phyloP scores from a whole-genome alignment of 2,113 vertebrate species.

The Bujurquina vittata region DNA sequence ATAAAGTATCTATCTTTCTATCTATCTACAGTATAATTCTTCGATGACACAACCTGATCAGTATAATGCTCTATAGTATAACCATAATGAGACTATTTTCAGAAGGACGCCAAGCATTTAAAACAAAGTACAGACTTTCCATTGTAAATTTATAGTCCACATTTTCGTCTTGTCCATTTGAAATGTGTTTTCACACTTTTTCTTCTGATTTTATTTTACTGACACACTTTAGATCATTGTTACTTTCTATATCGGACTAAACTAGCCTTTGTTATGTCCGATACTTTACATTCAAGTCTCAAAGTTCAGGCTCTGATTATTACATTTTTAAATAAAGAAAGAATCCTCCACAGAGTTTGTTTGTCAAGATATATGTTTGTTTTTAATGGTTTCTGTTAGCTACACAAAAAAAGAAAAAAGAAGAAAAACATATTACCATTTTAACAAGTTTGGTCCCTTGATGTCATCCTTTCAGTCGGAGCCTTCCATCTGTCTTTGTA shows the following conservation, averaged over 20 bases:
- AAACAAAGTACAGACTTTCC: neutral
- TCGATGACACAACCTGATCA: constrained; percentile 16
- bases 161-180: neutral
- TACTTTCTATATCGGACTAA: neutral
- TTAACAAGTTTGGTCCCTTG: neutral
- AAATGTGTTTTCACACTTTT: neutral
- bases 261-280: neutral
- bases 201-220: neutral
- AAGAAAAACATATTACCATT: neutral
- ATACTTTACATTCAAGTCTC: neutral
- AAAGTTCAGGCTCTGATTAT: neutral
- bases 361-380: neutral
- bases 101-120: neutral
- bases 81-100: neutral
- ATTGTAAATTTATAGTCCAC: neutral
- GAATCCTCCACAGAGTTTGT: neutral
- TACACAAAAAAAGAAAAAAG: neutral
- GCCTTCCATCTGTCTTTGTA: neutral
- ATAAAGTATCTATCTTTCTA: no score
- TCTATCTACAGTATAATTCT: neutral
- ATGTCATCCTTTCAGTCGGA: neutral
- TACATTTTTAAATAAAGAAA: neutral
- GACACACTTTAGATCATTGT: neutral
- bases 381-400: neutral
- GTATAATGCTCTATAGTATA: constrained; percentile 1